Evolutionary conservation across 2,888 invertebrate genomes (phyloP), one percentile per base, ranked within the genome.

Genomic region (Tachina grossa): DNA sequence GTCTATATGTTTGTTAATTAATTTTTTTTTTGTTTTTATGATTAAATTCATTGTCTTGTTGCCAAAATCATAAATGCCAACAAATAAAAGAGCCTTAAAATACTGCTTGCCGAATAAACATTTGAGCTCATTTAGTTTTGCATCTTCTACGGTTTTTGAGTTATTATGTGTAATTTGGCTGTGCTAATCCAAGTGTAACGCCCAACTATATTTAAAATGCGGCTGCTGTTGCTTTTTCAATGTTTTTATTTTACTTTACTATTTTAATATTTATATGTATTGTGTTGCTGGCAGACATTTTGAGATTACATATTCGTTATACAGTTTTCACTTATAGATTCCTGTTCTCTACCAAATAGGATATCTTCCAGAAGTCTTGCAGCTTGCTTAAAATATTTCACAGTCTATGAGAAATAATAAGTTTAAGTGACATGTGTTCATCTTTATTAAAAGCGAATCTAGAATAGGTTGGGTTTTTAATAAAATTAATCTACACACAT

Each of bases 401-500:
- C 91, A 90, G 90, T 91, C 90, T 90, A 90, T 90, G 88, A 90
- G 89, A 90, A 89, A 89, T 90, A 89, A 91, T 90, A 90, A 89
- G 88, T 85, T 85, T 80, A 79, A 72, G 79, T 89, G 90, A 87
- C 90, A 90, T 90, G 88, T 90, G 90, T 87, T 77, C 74, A 59
- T 80, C 74, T 83, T 83, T 79, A 72, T 85, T 77, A 76, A 76
- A 79, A 76, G 57, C 66, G 53, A 80, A 80, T 76, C 61, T 55
- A 63, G 72, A 81, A 19, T 59, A 59, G 19, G 57, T 57, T 57
- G 31, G 31, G 13, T 57, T 55, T 57, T 14, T 43, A 71, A 31
- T 69, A 13, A 41, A 53, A 41, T 13, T 41, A 16, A 16, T 61
- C 9, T 10, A 76, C 53, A 68, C 16, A 39, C 22, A 31, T 31